Evolutionary conservation across 2,113 vertebrate species (phyloP), one percentile per base, ranked within the genome.

Genomic region (Elaphurus davidianus): DNA sequence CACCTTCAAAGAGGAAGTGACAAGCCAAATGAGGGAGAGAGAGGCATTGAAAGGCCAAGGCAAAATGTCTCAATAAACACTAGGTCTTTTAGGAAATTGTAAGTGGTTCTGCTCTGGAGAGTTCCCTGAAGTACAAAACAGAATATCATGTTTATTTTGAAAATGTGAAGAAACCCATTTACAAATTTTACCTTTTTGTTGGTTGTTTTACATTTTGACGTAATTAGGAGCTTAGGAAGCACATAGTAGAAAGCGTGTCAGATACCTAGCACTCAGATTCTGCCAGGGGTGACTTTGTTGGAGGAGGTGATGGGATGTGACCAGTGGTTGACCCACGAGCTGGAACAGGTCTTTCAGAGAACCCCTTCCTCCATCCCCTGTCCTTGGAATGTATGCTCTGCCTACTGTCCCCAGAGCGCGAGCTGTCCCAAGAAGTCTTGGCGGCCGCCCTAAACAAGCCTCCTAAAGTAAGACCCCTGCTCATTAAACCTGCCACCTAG

Each of bases 351-450:
- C 21, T 1, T 55, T 55, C 52, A 55, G 81, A 83, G 52, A 82
- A 52, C 33, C 11, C 30, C 13, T 55, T 25, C n/a, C 81, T 36
- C 33, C 12, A n/a, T 36, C 50, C 33, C 12, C 81, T 54, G 21
- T 36, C 33, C 52, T 54, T 82, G 79, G 11, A 82, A 82, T 82
- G 33, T 54, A 50, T 47, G 21, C 33, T 25, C 81, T 36, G 19
- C 33, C 52, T 83, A 16, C 7, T 16, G 52, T 83, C 13, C 81
- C 33, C 21, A 15, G 7, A 55, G 52, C 0, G 0, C 0, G 1
- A 82, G 50, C 33, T 27, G 81, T 83, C 50, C 21, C 33, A 36
- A 36, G 47, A 50, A 54, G 50, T 27, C 33, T 83, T 83, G 81
- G 81, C 0, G 2, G 52, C 12, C 55, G 81, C 52, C 81, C 12